These are phyloP conservation scores for Drosophila busckii DNA, from an alignment of 1,140 invertebrate species.

Conservation along the genomic window DNA sequence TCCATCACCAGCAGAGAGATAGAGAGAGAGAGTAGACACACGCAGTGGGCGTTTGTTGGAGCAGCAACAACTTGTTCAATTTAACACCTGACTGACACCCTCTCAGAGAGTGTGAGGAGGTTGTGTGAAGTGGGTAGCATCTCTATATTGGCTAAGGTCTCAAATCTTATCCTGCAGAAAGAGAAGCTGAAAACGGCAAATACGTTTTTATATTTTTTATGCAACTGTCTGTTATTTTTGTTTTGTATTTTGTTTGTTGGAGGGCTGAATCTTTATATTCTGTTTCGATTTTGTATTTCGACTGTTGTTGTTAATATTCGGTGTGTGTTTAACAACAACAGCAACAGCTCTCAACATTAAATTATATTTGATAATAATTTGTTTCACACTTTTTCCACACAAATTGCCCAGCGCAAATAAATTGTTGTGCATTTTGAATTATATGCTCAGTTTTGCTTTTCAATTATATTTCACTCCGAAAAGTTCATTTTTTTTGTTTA, in stretches of 20 bases:
- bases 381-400: constrained; percentile 75
- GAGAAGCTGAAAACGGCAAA: constrained; percentile 76
- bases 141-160: constrained; percentile 62
- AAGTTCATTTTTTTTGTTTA: constrained; percentile 24
- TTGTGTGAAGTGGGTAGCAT: constrained; percentile 52
- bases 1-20: constrained; percentile 43
- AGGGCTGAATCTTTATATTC: constrained; percentile 28
- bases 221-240: constrained; percentile 22
- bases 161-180: constrained; percentile 72
- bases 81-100: constrained; percentile 54
- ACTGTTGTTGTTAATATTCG: constrained; percentile 50
- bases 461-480: constrained; percentile 45
- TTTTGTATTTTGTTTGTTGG: constrained; percentile 12
- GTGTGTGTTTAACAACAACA: constrained; percentile 50
- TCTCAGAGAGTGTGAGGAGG: constrained; percentile 49
- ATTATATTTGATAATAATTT: constrained; percentile 31
- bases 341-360: constrained; percentile 63
- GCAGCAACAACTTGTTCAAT: constrained; percentile 46
- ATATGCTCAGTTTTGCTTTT: constrained; percentile 18
- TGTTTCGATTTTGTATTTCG: constrained; percentile 42
- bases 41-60: constrained; percentile 41
- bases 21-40: constrained; percentile 16
- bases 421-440: constrained; percentile 38
- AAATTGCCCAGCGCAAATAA: constrained; percentile 68
- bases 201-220: constrained; percentile 61